Percentiles rank a stretch among this genome's conserved stretches.
phyloP scores from a whole-genome alignment of 2,888 invertebrate species.

The Therioaphis trifolii region DNA sequence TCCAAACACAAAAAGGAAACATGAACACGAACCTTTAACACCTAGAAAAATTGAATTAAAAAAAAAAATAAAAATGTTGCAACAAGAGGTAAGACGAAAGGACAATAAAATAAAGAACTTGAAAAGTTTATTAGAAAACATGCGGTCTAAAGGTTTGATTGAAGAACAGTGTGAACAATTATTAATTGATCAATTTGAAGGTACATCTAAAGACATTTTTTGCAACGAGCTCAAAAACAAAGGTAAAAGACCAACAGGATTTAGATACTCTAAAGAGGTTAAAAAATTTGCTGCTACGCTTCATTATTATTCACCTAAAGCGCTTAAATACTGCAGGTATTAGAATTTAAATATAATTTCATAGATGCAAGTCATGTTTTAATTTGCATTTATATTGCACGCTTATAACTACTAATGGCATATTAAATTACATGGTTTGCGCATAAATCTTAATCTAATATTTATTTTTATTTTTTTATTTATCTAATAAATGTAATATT shows the following conservation, averaged over 20 bases:
- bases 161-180: slow-evolving; percentile 4
- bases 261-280: too few relatives aligned
- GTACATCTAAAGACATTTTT: slow-evolving; percentile 13
- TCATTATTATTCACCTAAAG: too few relatives aligned
- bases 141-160: slow-evolving; percentile 8
- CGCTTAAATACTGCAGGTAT: too few relatives aligned
- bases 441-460: too few relatives aligned
- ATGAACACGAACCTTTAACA: neutral
- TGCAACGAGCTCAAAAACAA: slow-evolving; percentile 12
- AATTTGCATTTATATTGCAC: too few relatives aligned
- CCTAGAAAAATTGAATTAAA: neutral
- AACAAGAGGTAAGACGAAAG: neutral
- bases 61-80: neutral
- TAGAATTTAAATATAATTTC: too few relatives aligned
- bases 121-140: neutral
- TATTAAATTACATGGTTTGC: too few relatives aligned
- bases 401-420: too few relatives aligned
- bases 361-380: too few relatives aligned
- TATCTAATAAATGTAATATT: too few relatives aligned
- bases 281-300: too few relatives aligned
- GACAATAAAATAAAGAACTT: neutral
- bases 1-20: neutral
- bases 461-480: too few relatives aligned
- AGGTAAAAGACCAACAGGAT: neutral
- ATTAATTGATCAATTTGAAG: slow-evolving; percentile 14